Evolutionary conservation across 2,888 invertebrate species (phyloP).

Genomic region (Mesochorus sp.): DNA sequence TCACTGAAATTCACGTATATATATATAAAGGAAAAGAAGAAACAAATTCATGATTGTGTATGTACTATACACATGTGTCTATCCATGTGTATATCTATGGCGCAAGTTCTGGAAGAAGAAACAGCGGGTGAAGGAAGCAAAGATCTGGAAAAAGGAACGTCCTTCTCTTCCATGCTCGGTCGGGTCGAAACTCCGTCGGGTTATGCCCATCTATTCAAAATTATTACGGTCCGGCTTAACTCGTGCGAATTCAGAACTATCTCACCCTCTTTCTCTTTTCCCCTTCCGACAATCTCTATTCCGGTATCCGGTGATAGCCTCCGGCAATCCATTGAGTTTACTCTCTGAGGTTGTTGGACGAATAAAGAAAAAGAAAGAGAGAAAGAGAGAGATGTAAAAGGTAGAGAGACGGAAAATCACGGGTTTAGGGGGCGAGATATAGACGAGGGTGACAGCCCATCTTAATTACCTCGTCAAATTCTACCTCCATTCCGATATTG

Average conservation of each 20-base stretch:
- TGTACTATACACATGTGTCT: not conserved
- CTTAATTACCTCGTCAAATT: conserved; percentile 69
- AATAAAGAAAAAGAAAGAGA: conserved; percentile 25
- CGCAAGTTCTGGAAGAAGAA: not conserved
- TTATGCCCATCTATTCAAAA: conserved; percentile 70
- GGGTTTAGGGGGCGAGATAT: conserved; percentile 34
- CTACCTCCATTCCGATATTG: conserved; percentile 29
- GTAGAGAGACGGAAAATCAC: not conserved
- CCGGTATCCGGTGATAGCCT: conserved; percentile 28
- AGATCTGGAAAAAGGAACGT: conserved; percentile 35
- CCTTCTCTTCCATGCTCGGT: conserved; percentile 40
- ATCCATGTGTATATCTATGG: not conserved
- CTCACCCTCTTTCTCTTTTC: conserved; percentile 9
- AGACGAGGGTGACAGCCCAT: conserved; percentile 65
- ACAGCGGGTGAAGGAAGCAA: conserved; percentile 42
- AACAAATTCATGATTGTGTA: not conserved
- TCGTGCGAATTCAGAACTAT: conserved; percentile 56
- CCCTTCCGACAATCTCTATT: conserved; percentile 32
- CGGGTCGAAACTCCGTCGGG: conserved; percentile 55
- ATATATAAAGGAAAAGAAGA: not conserved
- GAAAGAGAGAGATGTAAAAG: not conserved
- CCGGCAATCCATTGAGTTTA: conserved; percentile 44
- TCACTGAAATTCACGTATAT: conserved; percentile 1
- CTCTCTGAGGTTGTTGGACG: conserved; percentile 14
- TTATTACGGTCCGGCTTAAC: conserved; percentile 70